These are phyloP conservation scores for Cavia porcellus DNA, from an alignment of 2,113 vertebrate genomes.

Conservation along the genomic window DNA sequence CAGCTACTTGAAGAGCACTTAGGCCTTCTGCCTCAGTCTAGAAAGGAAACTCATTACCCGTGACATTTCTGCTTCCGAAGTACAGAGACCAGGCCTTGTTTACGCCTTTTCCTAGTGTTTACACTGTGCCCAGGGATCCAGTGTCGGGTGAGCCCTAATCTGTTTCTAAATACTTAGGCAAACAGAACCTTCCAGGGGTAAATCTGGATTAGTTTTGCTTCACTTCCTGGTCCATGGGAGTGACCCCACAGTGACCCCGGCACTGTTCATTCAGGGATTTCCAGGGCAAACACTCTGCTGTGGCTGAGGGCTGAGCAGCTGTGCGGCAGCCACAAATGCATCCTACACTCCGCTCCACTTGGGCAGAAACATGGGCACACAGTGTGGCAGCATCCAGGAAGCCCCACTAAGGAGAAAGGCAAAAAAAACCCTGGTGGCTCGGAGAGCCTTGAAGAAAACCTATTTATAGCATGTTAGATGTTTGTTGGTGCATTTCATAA, in stretches of 20 bases:
- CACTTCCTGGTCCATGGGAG: slow-evolving; percentile 89
- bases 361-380: background rate
- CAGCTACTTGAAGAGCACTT: background rate
- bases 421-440: too few relatives aligned
- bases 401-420: accelerated
- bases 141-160: slow-evolving; percentile 93
- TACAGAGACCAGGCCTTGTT: slow-evolving; percentile 84
- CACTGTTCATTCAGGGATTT: slow-evolving; percentile 83
- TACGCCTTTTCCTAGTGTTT: slow-evolving; percentile 85
- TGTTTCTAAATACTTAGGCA: slow-evolving; percentile 93
- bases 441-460: background rate
- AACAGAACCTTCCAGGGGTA: slow-evolving; percentile 93
- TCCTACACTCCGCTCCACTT: accelerated
- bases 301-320: background rate
- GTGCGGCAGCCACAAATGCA: background rate
- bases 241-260: slow-evolving; percentile 87
- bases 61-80: slow-evolving; percentile 66
- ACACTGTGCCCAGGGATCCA: slow-evolving; percentile 89
- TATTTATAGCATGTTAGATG: background rate
- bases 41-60: slow-evolving; percentile 73
- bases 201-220: slow-evolving; percentile 94
- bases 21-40: background rate
- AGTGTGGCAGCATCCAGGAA: accelerated
- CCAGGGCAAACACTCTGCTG: slow-evolving; percentile 70
- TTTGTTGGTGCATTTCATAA: background rate